Evolutionary conservation across 2,797 vertebrate species (phyloP).

Genomic region (Acomys russatus): DNA sequence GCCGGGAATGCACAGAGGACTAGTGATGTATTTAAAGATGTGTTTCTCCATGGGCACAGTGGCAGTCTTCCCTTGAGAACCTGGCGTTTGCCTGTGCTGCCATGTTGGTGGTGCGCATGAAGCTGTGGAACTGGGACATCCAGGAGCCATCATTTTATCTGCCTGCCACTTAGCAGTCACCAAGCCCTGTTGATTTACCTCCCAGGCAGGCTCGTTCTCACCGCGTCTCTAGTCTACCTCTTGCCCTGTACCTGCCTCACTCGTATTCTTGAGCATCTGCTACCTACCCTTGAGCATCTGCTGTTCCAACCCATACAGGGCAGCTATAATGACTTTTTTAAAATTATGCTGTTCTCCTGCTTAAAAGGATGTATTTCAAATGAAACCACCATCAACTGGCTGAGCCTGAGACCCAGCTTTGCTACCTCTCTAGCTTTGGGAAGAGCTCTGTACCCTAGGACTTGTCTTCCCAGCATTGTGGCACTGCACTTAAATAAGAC

Average conservation of each 20-base stretch:
- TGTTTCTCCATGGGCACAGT: background rate
- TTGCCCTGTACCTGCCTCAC: background rate
- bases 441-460: background rate
- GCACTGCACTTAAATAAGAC: background rate
- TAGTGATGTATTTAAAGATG: background rate
- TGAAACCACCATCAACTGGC: background rate
- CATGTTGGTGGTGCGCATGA: too few species aligned
- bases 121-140: background rate
- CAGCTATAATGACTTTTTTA: background rate
- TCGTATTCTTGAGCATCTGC: background rate
- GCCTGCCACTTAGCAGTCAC: background rate
- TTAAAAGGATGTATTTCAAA: constrained; percentile 20
- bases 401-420: background rate
- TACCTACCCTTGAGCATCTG: background rate
- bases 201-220: background rate
- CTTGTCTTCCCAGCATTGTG: background rate
- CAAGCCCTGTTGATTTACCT: background rate
- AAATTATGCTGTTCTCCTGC: background rate
- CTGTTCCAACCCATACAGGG: background rate
- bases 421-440: constrained; percentile 1
- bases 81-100: background rate
- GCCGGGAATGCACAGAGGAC: too few species aligned
- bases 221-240: background rate
- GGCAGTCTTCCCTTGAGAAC: background rate
- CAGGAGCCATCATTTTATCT: background rate